Base-by-base conservation (phyloP, 1,140 invertebrate genomes). In the Drosophila eugracilis region DNA sequence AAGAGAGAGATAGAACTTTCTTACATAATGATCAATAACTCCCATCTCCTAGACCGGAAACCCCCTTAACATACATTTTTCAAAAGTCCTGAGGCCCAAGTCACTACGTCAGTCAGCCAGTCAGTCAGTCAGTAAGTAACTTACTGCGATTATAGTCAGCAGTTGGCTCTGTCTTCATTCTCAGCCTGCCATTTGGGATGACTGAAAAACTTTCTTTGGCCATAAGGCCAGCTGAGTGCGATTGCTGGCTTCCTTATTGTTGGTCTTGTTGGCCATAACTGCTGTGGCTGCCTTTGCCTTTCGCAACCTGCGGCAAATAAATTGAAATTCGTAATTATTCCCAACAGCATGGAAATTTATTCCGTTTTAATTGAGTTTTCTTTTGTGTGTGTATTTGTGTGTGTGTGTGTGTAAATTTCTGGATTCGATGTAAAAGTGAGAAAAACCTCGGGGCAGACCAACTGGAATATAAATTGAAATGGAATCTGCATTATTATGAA, bases 321-420 rank as follows among this genome's bases (percentile, higher is more conserved):
- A 88, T 88, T 89, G 84, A 88, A 89, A 88, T 88, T 89, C 84
- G 84, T 89, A 88, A 88, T 88, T 88, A 88, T 88, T 89, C 66
- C 78, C 83, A 89, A 62, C 78, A 89, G 83, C 78, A 89, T 75
- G 75, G 62, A 83, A 88, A 88, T 88, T 78, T 88, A 89, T 89
- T 89, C 78, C 71, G 80, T 88, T 88, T 88, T 88, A 89, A 88
- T 88, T 88, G 84, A 88, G 78, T 88, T 89, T 86, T 88, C 78
- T 66, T 88, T 89, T 83, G 66, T 78, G 44, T 72, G n/a, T n/a
- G n/a, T n/a, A n/a, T n/a, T 70, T 85, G 57, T 58, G 54, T 72
- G n/a, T 83, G 66, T 78, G 44, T 72, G 75, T 85, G 57, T 58
- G 54, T 72, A 41, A 32, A 67, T 73, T 75, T 75, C 53, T 54